These are phyloP conservation scores for Glyptemys insculpta DNA, from an alignment of 2,797 vertebrate species.

Conservation along the genomic window DNA sequence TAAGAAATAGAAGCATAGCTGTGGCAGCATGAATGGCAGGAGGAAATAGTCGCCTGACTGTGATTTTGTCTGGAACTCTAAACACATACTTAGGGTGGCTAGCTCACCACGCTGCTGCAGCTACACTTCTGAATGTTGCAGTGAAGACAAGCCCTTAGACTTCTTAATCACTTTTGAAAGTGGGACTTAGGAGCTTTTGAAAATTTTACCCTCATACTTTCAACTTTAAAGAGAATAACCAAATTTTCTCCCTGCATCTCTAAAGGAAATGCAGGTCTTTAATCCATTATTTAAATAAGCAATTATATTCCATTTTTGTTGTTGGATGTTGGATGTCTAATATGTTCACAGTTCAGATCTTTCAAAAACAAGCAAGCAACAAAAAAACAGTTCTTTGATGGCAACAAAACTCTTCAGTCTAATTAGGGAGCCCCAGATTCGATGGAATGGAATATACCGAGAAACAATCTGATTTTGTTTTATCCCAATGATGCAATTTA, in stretches of 20 bases:
- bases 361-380: slow-evolving; percentile 11
- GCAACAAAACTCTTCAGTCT: slow-evolving; percentile 35
- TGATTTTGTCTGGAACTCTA: not conserved
- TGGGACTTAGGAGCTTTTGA: not conserved
- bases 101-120: not conserved
- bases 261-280: not conserved
- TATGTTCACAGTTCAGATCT: not conserved
- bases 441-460: slow-evolving; percentile 25
- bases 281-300: not conserved
- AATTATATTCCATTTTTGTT: not conserved
- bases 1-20: not conserved
- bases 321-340: not conserved
- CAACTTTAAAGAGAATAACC: not conserved
- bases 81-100: not conserved
- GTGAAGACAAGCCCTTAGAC: not conserved
- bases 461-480: slow-evolving; percentile 45
- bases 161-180: not conserved
- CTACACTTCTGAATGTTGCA: not conserved
- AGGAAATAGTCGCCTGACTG: not conserved
- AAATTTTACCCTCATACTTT: slow-evolving; percentile 13
- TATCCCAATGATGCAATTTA: slow-evolving; percentile 32
- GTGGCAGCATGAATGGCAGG: not conserved
- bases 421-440: slow-evolving; percentile 43
- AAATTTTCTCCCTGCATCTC: not conserved
- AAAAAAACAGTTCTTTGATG: not conserved